These are phyloP conservation scores for Ormyrus pomaceus DNA, from an alignment of 2,888 invertebrate species.

Conservation along the genomic window DNA sequence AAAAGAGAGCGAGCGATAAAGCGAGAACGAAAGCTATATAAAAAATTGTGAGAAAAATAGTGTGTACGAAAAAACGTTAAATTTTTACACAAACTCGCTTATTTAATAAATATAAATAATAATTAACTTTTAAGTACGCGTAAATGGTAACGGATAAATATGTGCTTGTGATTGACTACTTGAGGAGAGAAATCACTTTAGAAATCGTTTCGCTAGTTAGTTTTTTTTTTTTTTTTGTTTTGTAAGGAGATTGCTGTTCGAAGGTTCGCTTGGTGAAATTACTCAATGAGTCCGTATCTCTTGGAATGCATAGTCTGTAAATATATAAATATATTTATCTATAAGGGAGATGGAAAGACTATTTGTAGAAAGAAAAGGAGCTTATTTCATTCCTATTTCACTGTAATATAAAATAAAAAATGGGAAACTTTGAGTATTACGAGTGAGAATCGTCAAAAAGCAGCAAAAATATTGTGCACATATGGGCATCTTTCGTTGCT, in stretches of 20 bases:
- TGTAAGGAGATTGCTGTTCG: constrained; percentile 63
- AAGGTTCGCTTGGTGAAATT: constrained; percentile 42
- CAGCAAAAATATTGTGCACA: constrained; percentile 8
- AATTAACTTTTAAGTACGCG: constrained; percentile 65
- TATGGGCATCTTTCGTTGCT: constrained; percentile 40
- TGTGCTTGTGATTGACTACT: constrained; percentile 63
- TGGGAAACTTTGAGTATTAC: constrained; percentile 43
- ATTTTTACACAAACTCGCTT: constrained; percentile 73
- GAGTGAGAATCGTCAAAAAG: constrained; percentile 29
- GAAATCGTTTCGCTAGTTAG: constrained; percentile 61
- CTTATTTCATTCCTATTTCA: constrained; percentile 51
- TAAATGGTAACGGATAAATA: constrained; percentile 65
- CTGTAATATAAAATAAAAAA: constrained; percentile 44
- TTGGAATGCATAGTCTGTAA: constrained; percentile 49
- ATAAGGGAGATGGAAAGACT: constrained; percentile 57
- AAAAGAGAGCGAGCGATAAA: constrained; percentile 35
- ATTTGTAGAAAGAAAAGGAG: constrained; percentile 52
- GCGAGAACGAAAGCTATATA: constrained; percentile 42
- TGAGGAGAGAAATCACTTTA: constrained; percentile 58
- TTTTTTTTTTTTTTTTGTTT: constrained; percentile 52
- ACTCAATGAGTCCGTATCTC: constrained; percentile 36
- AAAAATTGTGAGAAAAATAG: constrained; percentile 48
- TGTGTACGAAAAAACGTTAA: constrained; percentile 60
- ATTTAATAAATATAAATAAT: constrained; percentile 67
- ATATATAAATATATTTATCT: constrained; percentile 57